Conservation (phyloP, 35 echinoderm and acorn worm genomes). For the Antedon bifida region DNA sequence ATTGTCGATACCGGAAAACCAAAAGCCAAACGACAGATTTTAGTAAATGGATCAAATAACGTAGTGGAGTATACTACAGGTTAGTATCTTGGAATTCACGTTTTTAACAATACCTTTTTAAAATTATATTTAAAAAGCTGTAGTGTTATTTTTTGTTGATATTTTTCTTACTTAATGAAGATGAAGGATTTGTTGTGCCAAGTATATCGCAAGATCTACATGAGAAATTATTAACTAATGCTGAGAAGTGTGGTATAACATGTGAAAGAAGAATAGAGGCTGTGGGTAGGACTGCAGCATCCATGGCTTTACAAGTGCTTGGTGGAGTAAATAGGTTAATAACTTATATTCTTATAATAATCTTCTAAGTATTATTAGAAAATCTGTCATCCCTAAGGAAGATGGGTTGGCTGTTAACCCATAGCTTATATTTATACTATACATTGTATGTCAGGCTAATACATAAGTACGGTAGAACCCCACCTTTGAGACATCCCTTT, state of each 20-base stretch:
- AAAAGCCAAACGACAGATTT: not conserved
- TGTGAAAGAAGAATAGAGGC: conserved; percentile 69
- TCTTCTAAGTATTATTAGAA: not conserved
- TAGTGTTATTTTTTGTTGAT: not conserved
- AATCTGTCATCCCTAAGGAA: too few species aligned
- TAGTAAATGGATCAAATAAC: not conserved
- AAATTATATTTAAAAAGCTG: too few species aligned
- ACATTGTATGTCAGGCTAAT: too few species aligned
- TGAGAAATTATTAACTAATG: conserved; percentile 36
- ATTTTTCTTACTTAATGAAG: not conserved
- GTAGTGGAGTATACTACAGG: not conserved
- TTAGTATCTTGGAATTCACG: too few species aligned
- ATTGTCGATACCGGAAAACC: not conserved
- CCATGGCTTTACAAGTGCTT: conserved; percentile 47
- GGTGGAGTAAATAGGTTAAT: conserved; percentile 56
- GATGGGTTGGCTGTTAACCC: too few species aligned
- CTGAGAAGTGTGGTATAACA: conserved; percentile 50
- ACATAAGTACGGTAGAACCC: too few species aligned
- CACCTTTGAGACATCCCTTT: too few species aligned
- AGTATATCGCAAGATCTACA: conserved; percentile 26
- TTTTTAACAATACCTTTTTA: too few species aligned
- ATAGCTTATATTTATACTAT: too few species aligned
- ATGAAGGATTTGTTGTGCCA: conserved; percentile 20
- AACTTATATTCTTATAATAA: not conserved
- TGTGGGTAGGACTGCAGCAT: conserved; percentile 38